Conservation (phyloP, 2,797 vertebrate genomes). For the Neolamprologus multifasciatus region DNA sequence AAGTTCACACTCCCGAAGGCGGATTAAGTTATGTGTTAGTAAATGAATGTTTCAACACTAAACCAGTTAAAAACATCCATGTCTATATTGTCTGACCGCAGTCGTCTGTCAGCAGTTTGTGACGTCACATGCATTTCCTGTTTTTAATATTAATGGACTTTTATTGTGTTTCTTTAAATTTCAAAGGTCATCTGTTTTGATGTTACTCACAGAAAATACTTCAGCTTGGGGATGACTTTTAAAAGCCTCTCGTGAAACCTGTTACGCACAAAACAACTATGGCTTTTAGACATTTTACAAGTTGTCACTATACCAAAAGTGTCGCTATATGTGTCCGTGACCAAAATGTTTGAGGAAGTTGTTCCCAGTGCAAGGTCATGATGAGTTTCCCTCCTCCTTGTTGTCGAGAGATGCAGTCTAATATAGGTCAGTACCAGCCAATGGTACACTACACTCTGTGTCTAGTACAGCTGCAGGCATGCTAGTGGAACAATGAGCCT, state of each 20-base stretch:
- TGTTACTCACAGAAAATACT: not conserved
- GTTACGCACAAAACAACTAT: not conserved
- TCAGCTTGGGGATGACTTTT: not conserved
- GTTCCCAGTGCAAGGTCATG: slow-evolving; percentile 16
- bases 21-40: not conserved
- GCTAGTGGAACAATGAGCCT: slow-evolving; percentile 61
- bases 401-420: slow-evolving; percentile 47
- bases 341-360: slow-evolving; percentile 40
- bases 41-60: not conserved
- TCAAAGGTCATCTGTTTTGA: not conserved
- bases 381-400: slow-evolving; percentile 43
- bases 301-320: not conserved
- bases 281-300: not conserved
- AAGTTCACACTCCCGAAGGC: not conserved
- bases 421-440: slow-evolving; percentile 72
- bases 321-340: not conserved
- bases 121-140: slow-evolving; percentile 27
- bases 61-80: slow-evolving; percentile 9
- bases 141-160: not conserved
- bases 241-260: not conserved
- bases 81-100: not conserved
- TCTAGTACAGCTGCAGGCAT: slow-evolving; percentile 63
- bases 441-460: slow-evolving; percentile 60
- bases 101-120: slow-evolving; percentile 30
- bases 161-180: not conserved